Conservation (phyloP, 1,140 invertebrate species). For the Zaprionus lachaisei region DNA sequence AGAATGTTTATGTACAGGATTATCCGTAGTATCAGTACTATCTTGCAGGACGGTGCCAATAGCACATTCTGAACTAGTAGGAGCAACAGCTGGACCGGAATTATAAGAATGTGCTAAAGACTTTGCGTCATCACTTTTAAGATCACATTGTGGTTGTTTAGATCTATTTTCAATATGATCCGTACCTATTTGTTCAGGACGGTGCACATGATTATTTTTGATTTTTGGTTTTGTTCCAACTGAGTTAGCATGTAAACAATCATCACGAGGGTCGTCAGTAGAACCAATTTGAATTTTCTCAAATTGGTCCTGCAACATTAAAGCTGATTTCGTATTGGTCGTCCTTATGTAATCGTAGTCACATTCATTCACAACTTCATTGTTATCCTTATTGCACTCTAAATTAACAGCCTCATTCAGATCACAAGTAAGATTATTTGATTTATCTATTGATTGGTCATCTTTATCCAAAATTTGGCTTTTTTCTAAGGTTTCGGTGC, state of each 20-base stretch:
- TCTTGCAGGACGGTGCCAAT: background rate
- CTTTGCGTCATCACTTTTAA: background rate
- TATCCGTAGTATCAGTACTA: background rate
- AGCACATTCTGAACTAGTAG: background rate
- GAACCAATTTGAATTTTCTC: slow-evolving; percentile 37
- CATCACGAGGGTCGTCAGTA: background rate
- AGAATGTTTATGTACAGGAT: background rate
- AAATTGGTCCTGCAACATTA: slow-evolving; percentile 34
- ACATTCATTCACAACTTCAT: slow-evolving; percentile 44
- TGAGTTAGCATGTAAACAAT: background rate
- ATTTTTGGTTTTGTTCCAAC: slow-evolving; percentile 11
- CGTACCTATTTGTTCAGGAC: background rate
- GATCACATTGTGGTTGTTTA: slow-evolving; percentile 1
- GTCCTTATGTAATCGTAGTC: slow-evolving; percentile 17
- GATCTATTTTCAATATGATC: slow-evolving; percentile 1
- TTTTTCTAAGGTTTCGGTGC: background rate
- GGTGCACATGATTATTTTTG: background rate
- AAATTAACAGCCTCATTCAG: slow-evolving; percentile 1
- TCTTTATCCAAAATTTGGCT: slow-evolving; percentile 6
- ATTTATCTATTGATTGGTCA: slow-evolving; percentile 16
- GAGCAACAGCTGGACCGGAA: background rate
- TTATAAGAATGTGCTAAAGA: background rate
- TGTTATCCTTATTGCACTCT: slow-evolving; percentile 35
- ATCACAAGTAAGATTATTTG: slow-evolving; percentile 2
- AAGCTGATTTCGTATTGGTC: slow-evolving; percentile 10